Conservation (phyloP, 2,797 vertebrate genomes). For the Gallirallus australis region DNA sequence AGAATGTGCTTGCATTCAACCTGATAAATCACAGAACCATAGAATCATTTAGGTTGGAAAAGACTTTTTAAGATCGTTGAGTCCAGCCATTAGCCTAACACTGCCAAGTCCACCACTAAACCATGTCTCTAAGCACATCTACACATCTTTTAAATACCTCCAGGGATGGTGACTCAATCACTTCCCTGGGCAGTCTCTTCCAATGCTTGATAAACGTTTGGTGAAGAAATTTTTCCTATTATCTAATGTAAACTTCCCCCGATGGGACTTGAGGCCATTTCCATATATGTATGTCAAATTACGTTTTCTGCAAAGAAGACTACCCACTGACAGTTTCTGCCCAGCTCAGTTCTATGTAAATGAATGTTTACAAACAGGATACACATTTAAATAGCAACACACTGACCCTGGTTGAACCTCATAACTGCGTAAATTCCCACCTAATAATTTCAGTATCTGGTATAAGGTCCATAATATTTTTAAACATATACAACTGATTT, state of each 20-base stretch:
- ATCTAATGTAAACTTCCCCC: too few relatives aligned
- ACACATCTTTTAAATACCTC: too few relatives aligned
- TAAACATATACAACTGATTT: not conserved
- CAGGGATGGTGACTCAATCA: too few relatives aligned
- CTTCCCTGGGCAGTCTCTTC: too few relatives aligned
- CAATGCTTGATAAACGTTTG: too few relatives aligned
- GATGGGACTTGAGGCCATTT: not conserved
- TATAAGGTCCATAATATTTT: not conserved
- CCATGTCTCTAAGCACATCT: too few relatives aligned
- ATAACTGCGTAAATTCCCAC: not conserved
- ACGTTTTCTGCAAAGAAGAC: not conserved
- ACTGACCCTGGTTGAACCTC: not conserved
- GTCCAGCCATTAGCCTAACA: too few relatives aligned
- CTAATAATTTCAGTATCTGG: not conserved
- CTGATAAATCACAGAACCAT: not conserved
- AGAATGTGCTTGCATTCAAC: not conserved
- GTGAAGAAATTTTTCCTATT: too few relatives aligned
- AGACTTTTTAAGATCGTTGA: too few relatives aligned
- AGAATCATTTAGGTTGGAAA: too few relatives aligned
- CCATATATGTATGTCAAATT: not conserved
- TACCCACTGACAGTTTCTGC: not conserved
- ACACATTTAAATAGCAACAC: not conserved
- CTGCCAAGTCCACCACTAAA: too few relatives aligned
- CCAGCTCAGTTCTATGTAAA: not conserved
- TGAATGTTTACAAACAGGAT: not conserved